Evolutionary conservation across 2,113 vertebrate genomes (phyloP).

Genomic region (Neoarius graeffei): DNA sequence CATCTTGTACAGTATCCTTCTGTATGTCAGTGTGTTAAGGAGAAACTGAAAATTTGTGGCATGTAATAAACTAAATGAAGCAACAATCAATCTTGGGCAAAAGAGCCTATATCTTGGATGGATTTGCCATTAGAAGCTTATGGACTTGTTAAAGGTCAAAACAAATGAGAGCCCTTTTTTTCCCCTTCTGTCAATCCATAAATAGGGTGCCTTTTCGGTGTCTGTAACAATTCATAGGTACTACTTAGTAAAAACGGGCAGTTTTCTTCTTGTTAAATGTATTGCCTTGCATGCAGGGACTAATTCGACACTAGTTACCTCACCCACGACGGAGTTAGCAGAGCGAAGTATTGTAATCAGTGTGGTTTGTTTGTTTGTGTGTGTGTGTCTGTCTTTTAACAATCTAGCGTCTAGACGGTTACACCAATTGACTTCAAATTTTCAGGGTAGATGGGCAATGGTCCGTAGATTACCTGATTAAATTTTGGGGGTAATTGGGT

Average conservation of each 20-base stretch:
- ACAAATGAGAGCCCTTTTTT: conserved; percentile 37
- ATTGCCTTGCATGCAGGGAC: not conserved
- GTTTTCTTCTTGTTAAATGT: not conserved
- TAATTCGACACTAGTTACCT: no score
- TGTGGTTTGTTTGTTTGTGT: no score
- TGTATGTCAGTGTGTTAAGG: conserved; percentile 34
- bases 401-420: no score
- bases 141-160: conserved; percentile 53
- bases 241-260: not conserved
- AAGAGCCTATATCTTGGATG: conserved; percentile 41
- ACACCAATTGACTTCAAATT: no score
- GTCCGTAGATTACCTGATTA: no score
- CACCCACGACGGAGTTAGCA: no score
- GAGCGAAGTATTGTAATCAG: no score
- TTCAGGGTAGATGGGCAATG: no score
- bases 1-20: conserved; percentile 29
- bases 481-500: no score
- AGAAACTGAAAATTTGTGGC: conserved; percentile 35
- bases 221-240: not conserved
- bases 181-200: conserved; percentile 32
- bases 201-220: conserved; percentile 13
- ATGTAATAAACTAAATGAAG: conserved; percentile 42
- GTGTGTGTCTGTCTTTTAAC: no score
- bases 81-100: conserved; percentile 29
- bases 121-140: conserved; percentile 45